Evolutionary conservation across 2,113 vertebrate species (phyloP).

Genomic region (Cyphomyrus plagiostoma): DNA sequence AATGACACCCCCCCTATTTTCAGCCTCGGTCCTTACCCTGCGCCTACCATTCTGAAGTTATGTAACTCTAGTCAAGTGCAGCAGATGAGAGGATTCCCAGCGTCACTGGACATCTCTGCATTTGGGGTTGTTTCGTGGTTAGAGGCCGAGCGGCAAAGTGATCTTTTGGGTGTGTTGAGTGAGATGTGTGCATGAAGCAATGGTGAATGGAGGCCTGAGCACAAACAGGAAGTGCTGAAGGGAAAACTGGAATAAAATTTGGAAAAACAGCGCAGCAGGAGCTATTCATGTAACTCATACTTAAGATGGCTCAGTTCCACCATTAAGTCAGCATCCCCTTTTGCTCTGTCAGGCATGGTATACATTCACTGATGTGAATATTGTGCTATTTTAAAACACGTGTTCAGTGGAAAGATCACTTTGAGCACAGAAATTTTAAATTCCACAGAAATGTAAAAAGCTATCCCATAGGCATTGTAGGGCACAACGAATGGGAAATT

Average conservation of each 20-base stretch:
- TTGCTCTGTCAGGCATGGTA: neutral
- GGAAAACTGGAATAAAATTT: neutral
- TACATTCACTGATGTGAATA: neutral
- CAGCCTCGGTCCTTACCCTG: slow-evolving; percentile 38
- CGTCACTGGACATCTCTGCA: slow-evolving; percentile 56
- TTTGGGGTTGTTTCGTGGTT: slow-evolving; percentile 51
- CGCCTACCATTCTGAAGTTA: slow-evolving; percentile 36
- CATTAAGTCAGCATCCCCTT: neutral
- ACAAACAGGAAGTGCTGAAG: neutral
- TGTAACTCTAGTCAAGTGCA: slow-evolving; percentile 57
- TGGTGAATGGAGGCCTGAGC: neutral
- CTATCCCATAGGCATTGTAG: neutral
- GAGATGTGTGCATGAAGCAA: neutral
- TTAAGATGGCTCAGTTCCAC: neutral
- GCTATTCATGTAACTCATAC: neutral
- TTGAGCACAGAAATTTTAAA: neutral
- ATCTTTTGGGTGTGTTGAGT: neutral
- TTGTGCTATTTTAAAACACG: neutral
- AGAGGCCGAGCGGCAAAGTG: neutral
- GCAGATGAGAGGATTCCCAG: slow-evolving; percentile 62
- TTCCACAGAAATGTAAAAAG: neutral
- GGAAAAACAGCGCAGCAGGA: neutral
- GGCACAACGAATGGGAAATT: neutral
- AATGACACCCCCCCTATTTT: neutral
- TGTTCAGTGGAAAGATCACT: neutral